Conservation (phyloP, 1,140 invertebrate species). For the Ruditapes philippinarum region DNA sequence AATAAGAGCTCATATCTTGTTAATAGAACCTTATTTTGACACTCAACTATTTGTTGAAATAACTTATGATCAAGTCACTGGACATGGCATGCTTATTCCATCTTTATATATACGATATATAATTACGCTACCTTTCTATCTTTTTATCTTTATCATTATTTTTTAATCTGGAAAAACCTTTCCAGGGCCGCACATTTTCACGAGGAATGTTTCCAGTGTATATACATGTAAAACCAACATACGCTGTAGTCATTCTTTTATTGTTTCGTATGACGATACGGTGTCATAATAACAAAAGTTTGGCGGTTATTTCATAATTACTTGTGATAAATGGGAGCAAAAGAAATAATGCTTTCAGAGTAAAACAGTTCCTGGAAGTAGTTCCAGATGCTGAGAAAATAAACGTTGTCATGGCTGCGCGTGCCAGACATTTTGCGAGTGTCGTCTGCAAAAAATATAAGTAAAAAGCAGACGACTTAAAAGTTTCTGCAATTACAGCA, state of each 20-base stretch:
- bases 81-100: too few relatives aligned
- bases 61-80: too few relatives aligned
- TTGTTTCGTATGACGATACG: neutral
- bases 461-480: neutral
- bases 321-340: slow-evolving; percentile 11
- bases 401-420: slow-evolving; percentile 35
- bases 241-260: neutral
- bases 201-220: neutral
- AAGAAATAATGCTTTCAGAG: neutral
- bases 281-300: slow-evolving; percentile 28
- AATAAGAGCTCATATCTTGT: too few relatives aligned
- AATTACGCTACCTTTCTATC: too few relatives aligned
- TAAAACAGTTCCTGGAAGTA: slow-evolving; percentile 1
- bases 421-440: slow-evolving; percentile 27
- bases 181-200: neutral
- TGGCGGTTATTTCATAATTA: slow-evolving; percentile 19
- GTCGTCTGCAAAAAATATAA: slow-evolving; percentile 13
- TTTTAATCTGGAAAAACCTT: neutral
- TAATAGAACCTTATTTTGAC: too few relatives aligned
- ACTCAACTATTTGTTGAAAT: too few relatives aligned
- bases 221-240: neutral
- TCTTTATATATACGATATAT: too few relatives aligned
- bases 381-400: slow-evolving; percentile 33
- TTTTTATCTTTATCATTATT: too few relatives aligned
- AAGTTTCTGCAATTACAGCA: neutral